phyloP scores from a whole-genome alignment of 2,797 vertebrate species.

The Parambassis ranga region DNA sequence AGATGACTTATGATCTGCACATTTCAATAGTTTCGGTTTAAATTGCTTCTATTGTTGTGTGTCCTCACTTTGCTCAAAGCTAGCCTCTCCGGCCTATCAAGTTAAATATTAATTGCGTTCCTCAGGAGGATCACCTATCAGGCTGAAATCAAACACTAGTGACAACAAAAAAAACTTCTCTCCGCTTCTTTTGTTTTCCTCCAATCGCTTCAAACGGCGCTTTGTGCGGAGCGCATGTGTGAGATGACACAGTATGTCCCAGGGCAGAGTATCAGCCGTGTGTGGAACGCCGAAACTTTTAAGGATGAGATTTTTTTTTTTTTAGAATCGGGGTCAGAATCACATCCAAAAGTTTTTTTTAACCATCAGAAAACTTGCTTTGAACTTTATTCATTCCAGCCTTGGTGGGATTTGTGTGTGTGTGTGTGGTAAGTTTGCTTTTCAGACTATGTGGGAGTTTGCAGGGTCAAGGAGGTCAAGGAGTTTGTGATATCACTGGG shows the following conservation, averaged over 20 bases:
- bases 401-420: not conserved
- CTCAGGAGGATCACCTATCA: conserved; percentile 80
- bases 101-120: conserved; percentile 85
- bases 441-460: conserved; percentile 34
- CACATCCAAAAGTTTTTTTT: conserved; percentile 22
- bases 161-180: conserved; percentile 73
- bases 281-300: no score
- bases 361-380: conserved; percentile 17
- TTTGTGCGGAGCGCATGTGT: conserved; percentile 23
- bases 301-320: no score
- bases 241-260: conserved; percentile 37
- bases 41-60: conserved; percentile 75
- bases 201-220: conserved; percentile 28
- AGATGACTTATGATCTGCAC: conserved; percentile 61
- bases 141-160: conserved; percentile 84
- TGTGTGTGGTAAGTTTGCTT: conserved; percentile 25
- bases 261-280: conserved; percentile 29
- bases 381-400: conserved; percentile 24
- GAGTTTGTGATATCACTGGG: conserved; percentile 55
- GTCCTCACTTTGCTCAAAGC: conserved; percentile 61
- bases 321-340: conserved; percentile 5
- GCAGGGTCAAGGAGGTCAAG: conserved; percentile 53
- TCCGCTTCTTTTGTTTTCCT: conserved; percentile 55
- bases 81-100: conserved; percentile 77
- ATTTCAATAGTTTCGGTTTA: conserved; percentile 70